These are phyloP conservation scores for Eupeodes corollae DNA, from an alignment of 1,140 invertebrate species.

Conservation along the genomic window DNA sequence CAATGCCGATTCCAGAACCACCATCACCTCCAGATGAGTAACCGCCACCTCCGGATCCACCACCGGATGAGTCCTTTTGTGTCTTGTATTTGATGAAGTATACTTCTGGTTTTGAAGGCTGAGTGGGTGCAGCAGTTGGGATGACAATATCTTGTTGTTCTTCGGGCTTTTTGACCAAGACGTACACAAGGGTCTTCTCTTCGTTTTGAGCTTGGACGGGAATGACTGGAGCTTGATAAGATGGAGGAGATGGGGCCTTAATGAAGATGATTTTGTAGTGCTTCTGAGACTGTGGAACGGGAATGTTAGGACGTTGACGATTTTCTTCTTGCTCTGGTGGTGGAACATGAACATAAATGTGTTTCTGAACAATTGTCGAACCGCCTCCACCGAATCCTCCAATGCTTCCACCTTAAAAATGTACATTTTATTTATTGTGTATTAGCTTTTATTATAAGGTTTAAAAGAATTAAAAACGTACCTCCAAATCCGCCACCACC, in stretches of 20 bases:
- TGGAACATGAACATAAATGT: constrained; percentile 70
- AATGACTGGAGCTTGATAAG: constrained; percentile 61
- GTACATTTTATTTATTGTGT: neutral
- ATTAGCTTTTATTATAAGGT: neutral
- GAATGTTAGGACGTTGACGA: constrained; percentile 43
- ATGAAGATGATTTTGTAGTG: constrained; percentile 86
- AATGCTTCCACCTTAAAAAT: constrained; percentile 15
- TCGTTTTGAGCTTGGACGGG: constrained; percentile 66
- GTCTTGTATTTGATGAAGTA: constrained; percentile 82
- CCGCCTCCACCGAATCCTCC: constrained; percentile 36
- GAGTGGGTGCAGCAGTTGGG: constrained; percentile 60
- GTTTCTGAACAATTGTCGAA: constrained; percentile 55
- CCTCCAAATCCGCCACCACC: constrained; percentile 31
- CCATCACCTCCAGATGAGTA: constrained; percentile 16
- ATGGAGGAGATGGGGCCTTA: constrained; percentile 67
- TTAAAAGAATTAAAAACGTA: constrained; percentile 7
- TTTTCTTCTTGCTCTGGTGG: constrained; percentile 60
- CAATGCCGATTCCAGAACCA: constrained; percentile 30
- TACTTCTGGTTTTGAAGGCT: constrained; percentile 73
- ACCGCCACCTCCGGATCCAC: constrained; percentile 29
- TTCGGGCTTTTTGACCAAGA: constrained; percentile 74
- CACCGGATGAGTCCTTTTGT: constrained; percentile 46
- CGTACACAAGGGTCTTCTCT: constrained; percentile 83
- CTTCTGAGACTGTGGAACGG: constrained; percentile 56
- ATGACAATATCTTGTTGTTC: constrained; percentile 65